Percentiles rank a stretch among this genome's conserved stretches.
Evolutionary conservation across 2,797 vertebrate species (phyloP).

Genomic region (Rhabdophis nuchalis): DNA sequence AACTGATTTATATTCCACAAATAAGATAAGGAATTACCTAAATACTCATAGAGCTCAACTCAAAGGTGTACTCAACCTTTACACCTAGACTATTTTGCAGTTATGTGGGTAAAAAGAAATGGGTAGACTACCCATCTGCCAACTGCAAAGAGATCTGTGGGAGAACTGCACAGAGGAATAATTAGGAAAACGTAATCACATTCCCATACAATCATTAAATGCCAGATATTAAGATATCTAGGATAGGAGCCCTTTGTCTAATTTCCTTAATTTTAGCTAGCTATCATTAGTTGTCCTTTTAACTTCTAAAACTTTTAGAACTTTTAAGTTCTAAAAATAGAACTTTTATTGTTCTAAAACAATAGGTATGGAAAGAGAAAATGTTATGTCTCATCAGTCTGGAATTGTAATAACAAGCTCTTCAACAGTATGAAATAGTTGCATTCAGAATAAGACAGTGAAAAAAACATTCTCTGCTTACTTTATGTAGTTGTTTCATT

Average conservation of each 20-base stretch:
- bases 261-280: neutral
- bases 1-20: neutral
- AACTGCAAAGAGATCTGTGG: neutral
- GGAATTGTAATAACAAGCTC: neutral
- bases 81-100: neutral
- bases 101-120: neutral
- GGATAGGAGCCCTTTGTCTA: neutral
- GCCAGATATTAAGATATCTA: neutral
- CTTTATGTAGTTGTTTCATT: slow-evolving; percentile 94
- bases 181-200: neutral
- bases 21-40: neutral
- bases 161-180: neutral
- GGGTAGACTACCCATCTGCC: neutral
- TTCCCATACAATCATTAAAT: neutral
- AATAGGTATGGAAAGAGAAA: rapidly evolving
- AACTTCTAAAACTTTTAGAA: neutral
- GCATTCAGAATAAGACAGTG: neutral
- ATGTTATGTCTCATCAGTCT: neutral
- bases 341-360: neutral
- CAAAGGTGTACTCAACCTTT: neutral
- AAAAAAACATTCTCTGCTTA: slow-evolving; percentile 53
- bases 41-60: neutral
- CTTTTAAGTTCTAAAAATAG: too few species aligned
- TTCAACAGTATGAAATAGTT: neutral
- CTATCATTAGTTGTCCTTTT: neutral